Percentiles rank a stretch among this genome's conserved stretches.
These are phyloP conservation scores for Andrena bicolor DNA, from an alignment of 2,888 invertebrate species.

Conservation along the genomic window DNA sequence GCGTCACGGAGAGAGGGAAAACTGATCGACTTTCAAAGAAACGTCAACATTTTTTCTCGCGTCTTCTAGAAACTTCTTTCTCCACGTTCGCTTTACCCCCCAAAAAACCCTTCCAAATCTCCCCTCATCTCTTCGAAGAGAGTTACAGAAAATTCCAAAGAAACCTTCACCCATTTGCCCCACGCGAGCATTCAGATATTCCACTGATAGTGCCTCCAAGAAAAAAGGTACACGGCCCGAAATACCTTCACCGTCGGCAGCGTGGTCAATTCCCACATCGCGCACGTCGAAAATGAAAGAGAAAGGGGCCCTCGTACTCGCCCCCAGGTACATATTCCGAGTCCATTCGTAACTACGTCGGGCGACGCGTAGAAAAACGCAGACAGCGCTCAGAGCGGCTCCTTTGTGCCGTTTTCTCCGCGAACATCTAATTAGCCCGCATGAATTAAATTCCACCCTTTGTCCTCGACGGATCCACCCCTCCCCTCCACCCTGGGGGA, in stretches of 20 bases:
- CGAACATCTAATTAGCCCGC: conserved; percentile 8
- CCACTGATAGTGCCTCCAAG: neutral
- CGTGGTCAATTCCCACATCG: neutral
- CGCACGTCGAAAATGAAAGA: neutral
- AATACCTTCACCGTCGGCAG: neutral
- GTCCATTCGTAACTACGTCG: neutral
- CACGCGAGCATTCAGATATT: no score
- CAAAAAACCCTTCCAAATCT: neutral
- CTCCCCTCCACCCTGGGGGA: neutral
- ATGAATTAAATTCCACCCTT: conserved; percentile 13
- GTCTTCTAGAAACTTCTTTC: neutral
- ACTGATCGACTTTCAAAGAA: conserved; percentile 47
- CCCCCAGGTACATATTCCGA: neutral
- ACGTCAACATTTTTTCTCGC: neutral
- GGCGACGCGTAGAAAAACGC: conserved; percentile 21
- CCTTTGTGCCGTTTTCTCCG: conserved; percentile 13
- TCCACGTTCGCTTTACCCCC: neutral
- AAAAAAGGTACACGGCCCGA: neutral
- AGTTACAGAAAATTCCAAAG: neutral
- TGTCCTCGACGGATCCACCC: neutral
- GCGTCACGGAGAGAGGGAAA: conserved; percentile 35
- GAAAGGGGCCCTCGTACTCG: neutral
- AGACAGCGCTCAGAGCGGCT: neutral
- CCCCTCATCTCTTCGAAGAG: neutral
- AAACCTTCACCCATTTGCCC: neutral